Base-by-base conservation (phyloP, 2,888 invertebrate genomes). In the Andrena hattorfiana region DNA sequence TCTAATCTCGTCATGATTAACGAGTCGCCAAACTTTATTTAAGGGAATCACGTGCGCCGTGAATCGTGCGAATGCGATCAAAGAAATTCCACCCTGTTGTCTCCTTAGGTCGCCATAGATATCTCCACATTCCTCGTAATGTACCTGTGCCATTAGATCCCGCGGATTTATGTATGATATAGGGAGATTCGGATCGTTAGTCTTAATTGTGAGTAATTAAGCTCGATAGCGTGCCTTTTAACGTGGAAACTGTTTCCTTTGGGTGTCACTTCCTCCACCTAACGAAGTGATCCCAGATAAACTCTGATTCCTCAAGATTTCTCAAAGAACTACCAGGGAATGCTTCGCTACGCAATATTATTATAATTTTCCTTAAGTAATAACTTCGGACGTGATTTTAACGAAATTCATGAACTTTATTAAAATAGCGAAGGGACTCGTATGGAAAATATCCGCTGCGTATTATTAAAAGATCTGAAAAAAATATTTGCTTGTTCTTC, bases 81-180 rank as follows among this genome's bases (percentile, higher is more conserved):
- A 23, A 16, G 72, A 64, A 81, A 81, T 59, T 59, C 56, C 56
- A 78, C 16, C 4, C 48, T 32, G 56, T n/a, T 30, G 48, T 67
- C 16, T 13, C 64, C 16, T 32, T 75, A 23, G 10, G 4, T 2
- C 35, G 13, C 66, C n/a, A 16, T 6, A 16, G 16, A 16, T 48
- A 16, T 48, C 30, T 48, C 10, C 7, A 28, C 32, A 30, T 54
- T 42, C 28, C n/a, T 49, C 59, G 49, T 66, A 49, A 77, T 28
- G 7, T 16, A 67, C 23, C 48, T 42, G 63, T 20, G 16, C 28
- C 13, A 26, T 30, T 49, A 49, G 30, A 71, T 48, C 48, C 32
- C n/a, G 23, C 63, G 48, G 28, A 54, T 28, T 42, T 35, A 26
- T 2, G 10, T 13, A 23, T n/a, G n/a, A 64, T 48, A 48, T 64